Evolutionary conservation across 2,888 invertebrate genomes (phyloP).

Genomic region (Harpalus rubripes): DNA sequence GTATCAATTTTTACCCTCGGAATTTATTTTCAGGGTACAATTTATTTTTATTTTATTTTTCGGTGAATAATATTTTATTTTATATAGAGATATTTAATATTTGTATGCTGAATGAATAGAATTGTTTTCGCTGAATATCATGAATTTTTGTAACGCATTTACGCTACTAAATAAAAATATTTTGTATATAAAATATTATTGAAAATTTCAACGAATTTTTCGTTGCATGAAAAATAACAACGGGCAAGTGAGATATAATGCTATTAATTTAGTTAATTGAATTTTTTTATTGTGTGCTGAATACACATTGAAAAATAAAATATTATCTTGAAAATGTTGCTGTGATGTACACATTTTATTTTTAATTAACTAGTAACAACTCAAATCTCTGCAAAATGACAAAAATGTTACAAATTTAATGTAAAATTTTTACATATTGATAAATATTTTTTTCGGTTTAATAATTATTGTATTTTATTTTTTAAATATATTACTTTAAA

Average conservation of each 20-base stretch:
- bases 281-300: not conserved
- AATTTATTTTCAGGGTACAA: not conserved
- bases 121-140: not conserved
- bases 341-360: not conserved
- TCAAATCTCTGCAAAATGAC: not conserved
- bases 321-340: not conserved
- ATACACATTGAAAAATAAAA: not conserved
- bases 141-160: not conserved
- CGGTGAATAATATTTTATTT: not conserved
- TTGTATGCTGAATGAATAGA: not conserved
- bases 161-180: not conserved
- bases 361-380: not conserved
- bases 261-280: slow-evolving; percentile 3
- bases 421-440: not conserved
- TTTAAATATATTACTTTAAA: no score
- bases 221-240: not conserved
- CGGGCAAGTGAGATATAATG: not conserved
- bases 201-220: not conserved
- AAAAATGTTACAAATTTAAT: no score
- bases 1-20: not conserved
- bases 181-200: not conserved
- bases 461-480: no score
- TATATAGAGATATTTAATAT: not conserved
- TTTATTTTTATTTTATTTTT: not conserved
- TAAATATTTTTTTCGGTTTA: no score